These are phyloP conservation scores for Glyptemys insculpta DNA, from an alignment of 2,797 vertebrate species.

Conservation along the genomic window DNA sequence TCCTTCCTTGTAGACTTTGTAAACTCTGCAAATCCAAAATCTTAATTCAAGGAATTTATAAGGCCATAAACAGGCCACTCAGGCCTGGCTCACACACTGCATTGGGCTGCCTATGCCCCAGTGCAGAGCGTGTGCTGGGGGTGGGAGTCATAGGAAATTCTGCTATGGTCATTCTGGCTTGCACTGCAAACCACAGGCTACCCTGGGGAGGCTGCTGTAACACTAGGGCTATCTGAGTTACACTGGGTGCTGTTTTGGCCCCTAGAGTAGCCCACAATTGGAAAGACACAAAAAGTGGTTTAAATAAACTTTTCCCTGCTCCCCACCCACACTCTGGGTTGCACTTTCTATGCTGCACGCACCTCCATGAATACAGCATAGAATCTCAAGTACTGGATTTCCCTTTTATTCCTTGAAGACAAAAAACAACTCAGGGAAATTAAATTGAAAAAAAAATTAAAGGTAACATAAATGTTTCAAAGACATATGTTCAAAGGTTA, in stretches of 20 bases:
- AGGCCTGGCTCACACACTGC: neutral
- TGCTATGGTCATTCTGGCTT: neutral
- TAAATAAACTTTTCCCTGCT: neutral
- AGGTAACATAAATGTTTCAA: neutral
- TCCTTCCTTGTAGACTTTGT: neutral
- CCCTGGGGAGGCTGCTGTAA: neutral
- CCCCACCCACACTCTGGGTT: neutral
- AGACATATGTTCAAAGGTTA: neutral
- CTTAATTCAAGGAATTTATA: neutral
- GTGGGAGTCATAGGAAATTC: neutral
- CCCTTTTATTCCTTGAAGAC: neutral
- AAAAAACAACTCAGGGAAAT: neutral
- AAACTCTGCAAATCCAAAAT: neutral
- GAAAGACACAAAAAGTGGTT: neutral
- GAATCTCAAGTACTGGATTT: neutral
- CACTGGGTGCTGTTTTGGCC: neutral
- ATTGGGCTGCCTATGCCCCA: neutral
- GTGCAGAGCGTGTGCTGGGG: neutral
- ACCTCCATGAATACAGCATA: neutral
- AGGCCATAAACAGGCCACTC: neutral
- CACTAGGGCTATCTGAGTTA: neutral
- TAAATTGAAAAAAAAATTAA: neutral
- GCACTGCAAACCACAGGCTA: rapidly evolving
- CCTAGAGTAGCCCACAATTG: rapidly evolving
- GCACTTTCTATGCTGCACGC: neutral